Conservation (phyloP, 2,888 invertebrate species). For the Plagodis pulveraria region DNA sequence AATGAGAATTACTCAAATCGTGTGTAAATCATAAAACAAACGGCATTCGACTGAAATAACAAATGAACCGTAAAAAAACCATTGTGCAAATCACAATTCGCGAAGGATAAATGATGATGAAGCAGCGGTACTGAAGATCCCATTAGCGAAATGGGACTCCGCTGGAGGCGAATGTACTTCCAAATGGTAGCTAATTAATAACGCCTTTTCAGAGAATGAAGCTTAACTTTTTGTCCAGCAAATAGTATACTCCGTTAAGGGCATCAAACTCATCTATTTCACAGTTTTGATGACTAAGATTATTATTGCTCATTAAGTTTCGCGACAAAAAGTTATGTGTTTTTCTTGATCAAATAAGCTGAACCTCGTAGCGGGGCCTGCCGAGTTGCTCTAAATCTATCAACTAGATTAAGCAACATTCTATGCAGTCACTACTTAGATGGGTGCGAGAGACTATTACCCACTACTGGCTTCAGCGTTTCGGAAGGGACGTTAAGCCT, state of each 20-base stretch:
- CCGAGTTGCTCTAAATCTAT: too few species aligned
- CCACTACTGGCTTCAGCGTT: too few species aligned
- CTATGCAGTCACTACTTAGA: too few species aligned
- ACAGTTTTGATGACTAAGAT: conserved; percentile 8
- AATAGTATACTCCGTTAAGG: conserved; percentile 27
- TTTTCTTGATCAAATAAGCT: too few species aligned
- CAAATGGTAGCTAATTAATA: conserved; percentile 27
- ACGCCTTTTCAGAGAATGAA: conserved; percentile 16
- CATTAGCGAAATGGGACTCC: conserved; percentile 25
- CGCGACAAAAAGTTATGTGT: neutral
- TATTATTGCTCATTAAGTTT: conserved; percentile 4
- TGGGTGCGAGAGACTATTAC: too few species aligned
- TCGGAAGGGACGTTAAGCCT: too few species aligned
- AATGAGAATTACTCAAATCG: conserved; percentile 9
- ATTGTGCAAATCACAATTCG: conserved; percentile 17
- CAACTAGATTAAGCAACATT: too few species aligned
- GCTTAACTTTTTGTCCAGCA: conserved; percentile 20
- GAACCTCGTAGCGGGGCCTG: too few species aligned
- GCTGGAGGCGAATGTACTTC: conserved; percentile 16
- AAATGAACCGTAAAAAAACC: conserved; percentile 20
- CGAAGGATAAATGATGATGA: conserved; percentile 28
- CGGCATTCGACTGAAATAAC: conserved; percentile 20
- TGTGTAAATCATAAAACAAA: conserved; percentile 22
- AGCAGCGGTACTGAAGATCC: conserved; percentile 16
- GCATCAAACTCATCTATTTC: conserved; percentile 26